phyloP scores from a whole-genome alignment of 2,888 invertebrate genomes.

The Platycheirus albimanus region DNA sequence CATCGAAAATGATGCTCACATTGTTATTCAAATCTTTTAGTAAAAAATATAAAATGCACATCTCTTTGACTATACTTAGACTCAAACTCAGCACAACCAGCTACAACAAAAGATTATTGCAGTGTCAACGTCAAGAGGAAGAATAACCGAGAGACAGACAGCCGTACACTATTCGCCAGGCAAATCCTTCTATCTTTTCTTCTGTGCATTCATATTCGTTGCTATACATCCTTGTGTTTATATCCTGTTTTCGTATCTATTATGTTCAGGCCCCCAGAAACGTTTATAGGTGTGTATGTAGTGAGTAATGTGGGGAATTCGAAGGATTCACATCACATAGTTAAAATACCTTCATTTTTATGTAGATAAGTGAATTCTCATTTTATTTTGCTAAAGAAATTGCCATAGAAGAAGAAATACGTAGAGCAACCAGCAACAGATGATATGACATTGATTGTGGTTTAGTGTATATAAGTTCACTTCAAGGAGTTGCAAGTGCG shows the following conservation, averaged over 20 bases:
- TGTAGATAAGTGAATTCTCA: slow-evolving; percentile 39
- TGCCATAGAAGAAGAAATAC: slow-evolving; percentile 47
- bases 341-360: slow-evolving; percentile 35
- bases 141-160: slow-evolving; percentile 8
- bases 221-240: not conserved
- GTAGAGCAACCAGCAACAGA: slow-evolving; percentile 44
- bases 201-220: not conserved
- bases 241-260: not conserved
- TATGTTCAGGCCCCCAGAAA: not conserved
- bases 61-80: slow-evolving; percentile 23
- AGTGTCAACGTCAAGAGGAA: slow-evolving; percentile 23
- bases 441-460: slow-evolving; percentile 14
- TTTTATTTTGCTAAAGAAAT: slow-evolving; percentile 44
- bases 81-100: slow-evolving; percentile 1
- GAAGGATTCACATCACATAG: slow-evolving; percentile 19
- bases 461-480: slow-evolving; percentile 22
- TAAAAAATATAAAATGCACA: slow-evolving; percentile 39
- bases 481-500: slow-evolving; percentile 33
- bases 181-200: slow-evolving; percentile 17
- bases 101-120: slow-evolving; percentile 55
- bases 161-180: slow-evolving; percentile 8
- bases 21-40: slow-evolving; percentile 55
- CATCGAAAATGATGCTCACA: slow-evolving; percentile 25
- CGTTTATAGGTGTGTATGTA: not conserved
- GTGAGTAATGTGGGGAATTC: slow-evolving; percentile 14